A percentile compares a stretch with the other conserved stretches of the same genome.
phyloP scores from a whole-genome alignment of 2,797 vertebrate species.

The Brachyrhaphis roseni region DNA sequence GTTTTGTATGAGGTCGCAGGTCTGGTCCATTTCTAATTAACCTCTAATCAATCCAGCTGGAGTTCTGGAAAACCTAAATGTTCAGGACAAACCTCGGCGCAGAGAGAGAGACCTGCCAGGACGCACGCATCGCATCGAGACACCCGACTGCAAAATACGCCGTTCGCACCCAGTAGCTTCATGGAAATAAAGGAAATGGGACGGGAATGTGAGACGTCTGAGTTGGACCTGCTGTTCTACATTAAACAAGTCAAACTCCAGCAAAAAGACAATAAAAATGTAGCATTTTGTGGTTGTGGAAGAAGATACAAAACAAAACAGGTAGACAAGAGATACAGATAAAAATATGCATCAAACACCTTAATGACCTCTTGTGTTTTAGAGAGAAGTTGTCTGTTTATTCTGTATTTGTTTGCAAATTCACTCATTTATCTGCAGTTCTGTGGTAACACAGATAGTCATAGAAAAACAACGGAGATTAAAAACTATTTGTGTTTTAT shows the following conservation, averaged over 20 bases:
- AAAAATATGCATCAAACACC: background rate
- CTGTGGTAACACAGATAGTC: no score
- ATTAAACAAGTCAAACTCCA: background rate
- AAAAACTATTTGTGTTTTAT: background rate
- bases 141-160: background rate
- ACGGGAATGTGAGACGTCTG: background rate
- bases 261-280: background rate
- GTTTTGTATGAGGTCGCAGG: conserved; percentile 39
- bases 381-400: no score
- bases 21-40: conserved; percentile 63
- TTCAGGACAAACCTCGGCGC: conserved; percentile 14
- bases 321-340: background rate
- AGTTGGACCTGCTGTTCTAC: background rate
- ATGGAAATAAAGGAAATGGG: background rate
- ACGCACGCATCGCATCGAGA: conserved; percentile 28
- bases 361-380: no score
- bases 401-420: no score
- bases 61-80: conserved; percentile 48
- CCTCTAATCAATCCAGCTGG: conserved; percentile 47
- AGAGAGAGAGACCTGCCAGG: conserved; percentile 2
- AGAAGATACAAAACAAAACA: background rate
- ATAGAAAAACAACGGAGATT: background rate
- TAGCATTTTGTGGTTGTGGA: conserved; percentile 2
- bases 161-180: background rate
- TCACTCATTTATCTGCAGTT: no score